A percentile compares a stretch with the other conserved stretches of the same genome.
Evolutionary conservation across 1,140 invertebrate species (phyloP).

Genomic region (Nephotettix cincticeps): DNA sequence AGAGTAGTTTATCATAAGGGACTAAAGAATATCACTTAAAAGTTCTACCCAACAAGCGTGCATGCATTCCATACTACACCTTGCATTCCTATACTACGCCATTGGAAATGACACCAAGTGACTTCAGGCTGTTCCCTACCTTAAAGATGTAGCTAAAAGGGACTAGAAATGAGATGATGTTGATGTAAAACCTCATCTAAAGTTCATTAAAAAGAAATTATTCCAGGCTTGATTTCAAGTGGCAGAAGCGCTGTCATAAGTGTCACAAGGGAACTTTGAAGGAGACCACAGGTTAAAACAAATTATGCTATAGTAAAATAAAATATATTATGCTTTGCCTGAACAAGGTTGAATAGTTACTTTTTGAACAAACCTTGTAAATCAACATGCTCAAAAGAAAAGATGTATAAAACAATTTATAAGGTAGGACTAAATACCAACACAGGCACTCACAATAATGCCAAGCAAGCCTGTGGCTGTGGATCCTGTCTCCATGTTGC

Average conservation of each 20-base stretch:
- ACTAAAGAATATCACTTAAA: background rate
- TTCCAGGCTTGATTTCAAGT: too few relatives aligned
- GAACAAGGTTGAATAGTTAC: too few relatives aligned
- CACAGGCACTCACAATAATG: conserved; percentile 76
- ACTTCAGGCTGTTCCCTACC: background rate
- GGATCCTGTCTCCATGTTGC: conserved; percentile 80
- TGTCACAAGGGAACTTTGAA: too few relatives aligned
- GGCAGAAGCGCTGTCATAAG: too few relatives aligned
- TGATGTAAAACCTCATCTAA: background rate
- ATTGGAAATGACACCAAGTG: background rate
- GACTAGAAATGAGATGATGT: background rate
- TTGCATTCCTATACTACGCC: background rate
- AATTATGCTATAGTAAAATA: too few relatives aligned
- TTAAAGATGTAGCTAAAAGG: background rate
- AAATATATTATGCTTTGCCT: too few relatives aligned
- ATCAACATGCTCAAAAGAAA: too few relatives aligned
- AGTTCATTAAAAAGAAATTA: too few relatives aligned
- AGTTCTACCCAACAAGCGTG: background rate
- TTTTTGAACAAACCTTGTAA: too few relatives aligned
- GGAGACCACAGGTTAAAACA: too few relatives aligned
- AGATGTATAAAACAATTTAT: too few relatives aligned
- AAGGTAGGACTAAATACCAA: too few relatives aligned
- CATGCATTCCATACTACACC: background rate
- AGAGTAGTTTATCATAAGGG: background rate
- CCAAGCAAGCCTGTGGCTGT: conserved; percentile 87